Percentiles rank a stretch among this genome's conserved stretches.
Evolutionary conservation across 2,888 invertebrate genomes (phyloP).

Genomic region (Nomada fabriciana): DNA sequence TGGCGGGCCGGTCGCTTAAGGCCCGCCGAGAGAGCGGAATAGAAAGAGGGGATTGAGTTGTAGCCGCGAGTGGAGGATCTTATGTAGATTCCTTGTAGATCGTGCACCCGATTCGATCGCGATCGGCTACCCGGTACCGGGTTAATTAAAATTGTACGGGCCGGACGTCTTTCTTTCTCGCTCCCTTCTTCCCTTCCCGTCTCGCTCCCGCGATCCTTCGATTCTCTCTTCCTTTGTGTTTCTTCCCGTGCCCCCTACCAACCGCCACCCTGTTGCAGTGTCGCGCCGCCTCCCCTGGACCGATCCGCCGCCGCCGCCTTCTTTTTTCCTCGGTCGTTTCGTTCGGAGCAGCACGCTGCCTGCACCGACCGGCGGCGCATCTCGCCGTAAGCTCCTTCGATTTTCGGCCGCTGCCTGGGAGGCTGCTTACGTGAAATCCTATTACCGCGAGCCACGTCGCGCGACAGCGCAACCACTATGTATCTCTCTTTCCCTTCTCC

Average conservation of each 20-base stretch:
- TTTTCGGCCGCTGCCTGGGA: constrained; percentile 80
- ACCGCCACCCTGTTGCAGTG: constrained; percentile 16
- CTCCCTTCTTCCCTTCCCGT: not conserved
- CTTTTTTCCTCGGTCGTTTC: constrained; percentile 32
- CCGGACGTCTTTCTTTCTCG: constrained; percentile 64
- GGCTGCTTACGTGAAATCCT: constrained; percentile 79
- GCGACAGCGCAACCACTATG: constrained; percentile 57
- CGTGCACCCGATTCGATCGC: constrained; percentile 85
- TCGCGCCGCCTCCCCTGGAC: constrained; percentile 31
- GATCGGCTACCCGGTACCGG: constrained; percentile 84
- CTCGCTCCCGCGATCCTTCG: not conserved
- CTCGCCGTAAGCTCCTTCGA: constrained; percentile 77
- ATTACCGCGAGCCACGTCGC: constrained; percentile 74
- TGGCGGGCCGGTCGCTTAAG: constrained; percentile 47
- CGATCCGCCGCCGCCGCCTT: constrained; percentile 44
- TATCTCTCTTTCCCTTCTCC: constrained; percentile 22
- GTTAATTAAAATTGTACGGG: constrained; percentile 84
- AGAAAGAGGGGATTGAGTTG: constrained; percentile 83
- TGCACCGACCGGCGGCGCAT: constrained; percentile 59
- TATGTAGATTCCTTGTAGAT: constrained; percentile 85
- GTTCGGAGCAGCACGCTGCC: constrained; percentile 36
- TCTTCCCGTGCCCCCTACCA: constrained; percentile 9
- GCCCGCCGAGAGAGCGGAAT: constrained; percentile 69
- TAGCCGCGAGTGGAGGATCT: constrained; percentile 85
- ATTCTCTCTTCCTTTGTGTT: not conserved